phyloP scores from a whole-genome alignment of 2,888 invertebrate genomes.

The Chrysodeixis includens region DNA sequence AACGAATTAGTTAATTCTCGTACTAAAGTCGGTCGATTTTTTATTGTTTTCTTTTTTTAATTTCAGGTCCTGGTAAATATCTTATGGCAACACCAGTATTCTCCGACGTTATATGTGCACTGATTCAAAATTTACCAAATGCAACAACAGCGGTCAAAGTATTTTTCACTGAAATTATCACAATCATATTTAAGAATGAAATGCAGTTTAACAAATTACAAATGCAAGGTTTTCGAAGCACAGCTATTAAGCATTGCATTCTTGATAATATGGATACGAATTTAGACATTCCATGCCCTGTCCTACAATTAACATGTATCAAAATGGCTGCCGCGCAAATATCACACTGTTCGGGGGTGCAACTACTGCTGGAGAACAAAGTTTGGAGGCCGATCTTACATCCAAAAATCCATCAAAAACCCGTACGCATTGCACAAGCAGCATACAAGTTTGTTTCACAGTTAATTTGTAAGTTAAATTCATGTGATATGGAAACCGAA shows the following conservation, averaged over 20 bases:
- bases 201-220: constrained; percentile 66
- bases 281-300: constrained; percentile 34
- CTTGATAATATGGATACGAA: constrained; percentile 38
- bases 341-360: constrained; percentile 62
- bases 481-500: constrained; percentile 59
- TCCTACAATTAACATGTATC: constrained; percentile 53
- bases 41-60: not conserved
- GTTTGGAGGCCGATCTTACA: constrained; percentile 56
- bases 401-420: constrained; percentile 40
- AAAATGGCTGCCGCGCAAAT: constrained; percentile 54
- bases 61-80: constrained; percentile 63
- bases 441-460: constrained; percentile 59
- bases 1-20: too few species aligned
- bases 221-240: constrained; percentile 50
- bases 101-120: constrained; percentile 62
- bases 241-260: constrained; percentile 41
- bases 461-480: constrained; percentile 61
- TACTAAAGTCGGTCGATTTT: too few species aligned
- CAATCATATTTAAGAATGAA: constrained; percentile 63
- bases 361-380: constrained; percentile 50
- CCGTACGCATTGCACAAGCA: constrained; percentile 46
- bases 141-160: constrained; percentile 58
- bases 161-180: constrained; percentile 61
- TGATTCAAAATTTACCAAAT: constrained; percentile 53
- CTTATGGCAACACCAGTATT: constrained; percentile 64